Percentiles rank a stretch among this genome's conserved stretches.
These are phyloP conservation scores for Palaemon carinicauda DNA, from an alignment of 1,140 invertebrate species.

Conservation along the genomic window DNA sequence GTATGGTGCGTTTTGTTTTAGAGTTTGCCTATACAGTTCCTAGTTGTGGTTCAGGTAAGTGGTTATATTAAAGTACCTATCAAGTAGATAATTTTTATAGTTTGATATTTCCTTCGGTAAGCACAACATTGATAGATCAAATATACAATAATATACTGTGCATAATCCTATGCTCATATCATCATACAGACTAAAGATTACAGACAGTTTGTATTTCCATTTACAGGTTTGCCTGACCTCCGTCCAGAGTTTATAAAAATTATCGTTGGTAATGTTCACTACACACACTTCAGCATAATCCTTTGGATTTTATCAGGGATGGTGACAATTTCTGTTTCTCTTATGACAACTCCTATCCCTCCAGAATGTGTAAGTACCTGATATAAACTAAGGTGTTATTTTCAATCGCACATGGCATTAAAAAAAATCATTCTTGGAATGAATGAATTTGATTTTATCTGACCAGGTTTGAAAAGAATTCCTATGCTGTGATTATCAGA, in stretches of 20 bases:
- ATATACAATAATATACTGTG: neutral
- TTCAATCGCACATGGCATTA: too few relatives aligned
- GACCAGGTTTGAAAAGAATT: too few relatives aligned
- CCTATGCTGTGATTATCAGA: too few relatives aligned
- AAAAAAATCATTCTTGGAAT: too few relatives aligned
- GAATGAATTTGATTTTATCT: too few relatives aligned
- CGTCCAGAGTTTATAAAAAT: slow-evolving; percentile 63
- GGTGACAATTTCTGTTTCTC: slow-evolving; percentile 64
- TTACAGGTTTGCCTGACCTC: slow-evolving; percentile 54
- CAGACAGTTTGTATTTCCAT: neutral
- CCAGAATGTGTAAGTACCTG: too few relatives aligned
- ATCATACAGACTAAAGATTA: neutral
- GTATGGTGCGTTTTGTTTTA: slow-evolving; percentile 65
- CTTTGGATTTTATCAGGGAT: slow-evolving; percentile 65
- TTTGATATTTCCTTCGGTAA: neutral
- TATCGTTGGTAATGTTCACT: slow-evolving; percentile 67
- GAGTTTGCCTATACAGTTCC: slow-evolving; percentile 64
- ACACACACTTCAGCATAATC: slow-evolving; percentile 68
- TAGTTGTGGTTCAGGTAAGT: slow-evolving; percentile 63
- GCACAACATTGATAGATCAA: neutral
- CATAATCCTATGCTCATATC: neutral
- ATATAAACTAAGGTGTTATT: too few relatives aligned
- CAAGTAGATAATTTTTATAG: too few relatives aligned
- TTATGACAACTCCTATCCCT: slow-evolving; percentile 65
- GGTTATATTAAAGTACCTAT: neutral